These are phyloP conservation scores for Catocala fraxini DNA, from an alignment of 2,888 invertebrate species.

Conservation along the genomic window DNA sequence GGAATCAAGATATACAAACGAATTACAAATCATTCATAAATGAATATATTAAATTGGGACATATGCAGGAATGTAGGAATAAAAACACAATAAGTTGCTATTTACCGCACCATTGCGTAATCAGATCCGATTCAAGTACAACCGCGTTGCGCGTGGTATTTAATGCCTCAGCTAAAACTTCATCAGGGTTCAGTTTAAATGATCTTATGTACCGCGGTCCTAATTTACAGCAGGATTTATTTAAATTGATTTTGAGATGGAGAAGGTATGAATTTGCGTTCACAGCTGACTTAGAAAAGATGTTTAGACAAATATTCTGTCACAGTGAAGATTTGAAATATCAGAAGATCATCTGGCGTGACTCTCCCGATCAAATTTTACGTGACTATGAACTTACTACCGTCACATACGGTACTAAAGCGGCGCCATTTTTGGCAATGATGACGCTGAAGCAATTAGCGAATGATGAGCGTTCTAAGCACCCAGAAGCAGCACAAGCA, in stretches of 20 bases:
- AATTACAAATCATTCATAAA: constrained; percentile 12
- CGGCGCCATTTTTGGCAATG: neutral
- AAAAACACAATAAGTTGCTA: neutral
- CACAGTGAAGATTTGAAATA: constrained; percentile 17
- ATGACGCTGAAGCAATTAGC: constrained; percentile 1
- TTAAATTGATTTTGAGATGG: constrained; percentile 26
- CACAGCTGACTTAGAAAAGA: constrained; percentile 33
- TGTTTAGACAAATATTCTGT: constrained; percentile 24
- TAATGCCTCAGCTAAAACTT: constrained; percentile 8
- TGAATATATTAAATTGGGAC: constrained; percentile 7
- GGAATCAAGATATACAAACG: neutral
- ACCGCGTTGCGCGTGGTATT: constrained; percentile 10
- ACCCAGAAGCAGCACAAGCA: neutral
- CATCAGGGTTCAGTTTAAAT: constrained; percentile 6
- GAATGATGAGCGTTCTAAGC: neutral
- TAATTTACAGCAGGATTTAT: constrained; percentile 33
- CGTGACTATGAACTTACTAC: constrained; percentile 8
- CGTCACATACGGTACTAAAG: constrained; percentile 7
- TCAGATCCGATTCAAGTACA: constrained; percentile 5
- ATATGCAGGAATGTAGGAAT: neutral
- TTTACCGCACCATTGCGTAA: constrained; percentile 12
- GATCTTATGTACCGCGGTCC: constrained; percentile 24
- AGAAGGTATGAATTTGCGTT: constrained; percentile 24
- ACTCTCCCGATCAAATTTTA: neutral
- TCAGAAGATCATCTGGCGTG: constrained; percentile 10